A percentile compares a stretch with the other conserved stretches of the same genome.
These are phyloP conservation scores for Phocides pigmalion DNA, from an alignment of 1,140 invertebrate genomes.

Conservation along the genomic window DNA sequence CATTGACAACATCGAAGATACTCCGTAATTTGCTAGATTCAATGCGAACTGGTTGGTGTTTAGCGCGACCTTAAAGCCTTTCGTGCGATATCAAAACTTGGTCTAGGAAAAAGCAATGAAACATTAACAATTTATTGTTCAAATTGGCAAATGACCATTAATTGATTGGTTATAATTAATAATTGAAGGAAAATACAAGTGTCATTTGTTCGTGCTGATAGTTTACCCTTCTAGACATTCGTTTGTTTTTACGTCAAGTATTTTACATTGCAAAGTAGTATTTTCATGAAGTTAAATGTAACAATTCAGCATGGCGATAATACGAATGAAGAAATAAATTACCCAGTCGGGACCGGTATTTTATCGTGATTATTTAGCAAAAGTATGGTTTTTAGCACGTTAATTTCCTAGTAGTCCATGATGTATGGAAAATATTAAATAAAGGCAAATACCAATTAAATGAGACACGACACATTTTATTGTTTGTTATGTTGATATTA, in stretches of 20 bases:
- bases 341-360: background rate
- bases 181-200: too few relatives aligned
- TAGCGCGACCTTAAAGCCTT: conserved; percentile 21
- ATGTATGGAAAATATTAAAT: background rate
- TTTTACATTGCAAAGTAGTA: too few relatives aligned
- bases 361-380: background rate
- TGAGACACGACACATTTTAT: too few relatives aligned
- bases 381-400: background rate
- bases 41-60: conserved; percentile 21
- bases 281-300: too few relatives aligned
- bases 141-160: background rate
- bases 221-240: too few relatives aligned
- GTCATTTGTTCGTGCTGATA: too few relatives aligned
- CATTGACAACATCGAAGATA: background rate
- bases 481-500: too few relatives aligned
- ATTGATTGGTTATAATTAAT: background rate
- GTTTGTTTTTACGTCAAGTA: too few relatives aligned
- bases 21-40: conserved; percentile 3
- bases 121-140: too few relatives aligned
- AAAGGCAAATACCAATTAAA: background rate
- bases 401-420: background rate
- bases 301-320: too few relatives aligned
- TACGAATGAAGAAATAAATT: conserved; percentile 1
- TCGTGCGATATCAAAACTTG: conserved; percentile 15
- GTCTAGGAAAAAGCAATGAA: conserved; percentile 1